Percentiles rank a stretch among this genome's conserved stretches.
phyloP scores from a whole-genome alignment of 2,797 vertebrate genomes.

The Oophaga sylvatica region DNA sequence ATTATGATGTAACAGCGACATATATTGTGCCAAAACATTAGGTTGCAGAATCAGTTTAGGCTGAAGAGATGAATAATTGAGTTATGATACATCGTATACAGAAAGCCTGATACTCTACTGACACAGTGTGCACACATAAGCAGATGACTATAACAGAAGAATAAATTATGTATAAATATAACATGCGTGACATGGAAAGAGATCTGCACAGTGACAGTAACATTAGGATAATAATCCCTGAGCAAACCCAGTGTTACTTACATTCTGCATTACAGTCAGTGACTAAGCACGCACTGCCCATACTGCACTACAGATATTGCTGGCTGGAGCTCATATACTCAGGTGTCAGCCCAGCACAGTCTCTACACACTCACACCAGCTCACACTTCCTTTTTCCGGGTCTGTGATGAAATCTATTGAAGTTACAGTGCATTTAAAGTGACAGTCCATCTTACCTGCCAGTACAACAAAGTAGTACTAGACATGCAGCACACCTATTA shows the following conservation, averaged over 20 bases:
- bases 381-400: slow-evolving; percentile 59
- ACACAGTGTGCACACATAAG: background rate
- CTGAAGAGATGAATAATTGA: background rate
- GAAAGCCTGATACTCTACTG: background rate
- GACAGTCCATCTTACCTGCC: slow-evolving; percentile 18
- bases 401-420: slow-evolving; percentile 58
- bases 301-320: background rate
- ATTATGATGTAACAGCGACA: background rate
- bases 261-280: slow-evolving; percentile 38
- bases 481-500: background rate
- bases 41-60: background rate
- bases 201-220: background rate
- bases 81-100: background rate
- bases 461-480: background rate
- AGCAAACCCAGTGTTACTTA: slow-evolving; percentile 30
- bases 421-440: slow-evolving; percentile 51
- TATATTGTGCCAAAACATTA: background rate
- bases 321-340: background rate
- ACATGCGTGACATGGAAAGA: background rate
- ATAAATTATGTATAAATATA: background rate
- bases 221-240: background rate
- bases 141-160: background rate
- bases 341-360: slow-evolving; percentile 39
- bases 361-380: slow-evolving; percentile 14
- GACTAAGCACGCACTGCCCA: slow-evolving; percentile 27